Percentiles rank a stretch among this genome's conserved stretches.
These are phyloP conservation scores for Hydractinia symbiolongicarpus DNA, from an alignment of 30 jellyfish, hydroid and myxozoan genomes.

Conservation along the genomic window DNA sequence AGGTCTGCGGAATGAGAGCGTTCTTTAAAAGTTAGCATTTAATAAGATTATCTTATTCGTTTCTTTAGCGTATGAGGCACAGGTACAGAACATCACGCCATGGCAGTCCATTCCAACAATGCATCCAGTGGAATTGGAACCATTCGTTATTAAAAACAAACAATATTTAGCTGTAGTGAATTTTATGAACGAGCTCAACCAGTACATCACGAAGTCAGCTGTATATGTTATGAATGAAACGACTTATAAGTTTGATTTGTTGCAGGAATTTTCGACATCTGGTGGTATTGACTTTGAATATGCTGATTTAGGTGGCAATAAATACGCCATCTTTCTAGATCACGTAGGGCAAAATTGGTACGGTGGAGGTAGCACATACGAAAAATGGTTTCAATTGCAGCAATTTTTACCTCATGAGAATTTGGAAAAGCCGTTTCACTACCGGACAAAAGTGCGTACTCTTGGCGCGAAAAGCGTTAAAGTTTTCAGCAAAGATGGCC, in stretches of 20 bases:
- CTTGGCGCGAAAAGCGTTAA: conserved; percentile 75
- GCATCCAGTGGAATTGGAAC: conserved; percentile 53
- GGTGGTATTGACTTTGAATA: conserved; percentile 71
- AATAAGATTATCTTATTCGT: neutral
- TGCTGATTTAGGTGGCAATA: conserved; percentile 47
- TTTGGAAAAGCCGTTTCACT: conserved; percentile 25
- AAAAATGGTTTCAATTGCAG: conserved; percentile 35
- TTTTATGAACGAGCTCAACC: conserved; percentile 12
- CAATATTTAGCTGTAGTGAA: conserved; percentile 78
- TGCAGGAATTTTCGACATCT: conserved; percentile 45
- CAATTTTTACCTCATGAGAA: conserved; percentile 31
- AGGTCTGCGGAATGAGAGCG: neutral
- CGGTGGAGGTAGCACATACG: conserved; percentile 34
- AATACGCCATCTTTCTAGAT: conserved; percentile 53
- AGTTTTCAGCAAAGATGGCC: conserved; percentile 35
- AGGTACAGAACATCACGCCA: conserved; percentile 52
- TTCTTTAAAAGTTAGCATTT: neutral
- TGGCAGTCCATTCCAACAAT: conserved; percentile 35
- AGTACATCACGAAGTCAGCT: conserved; percentile 30
- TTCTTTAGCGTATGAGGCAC: conserved; percentile 40
- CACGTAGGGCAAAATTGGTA: conserved; percentile 39
- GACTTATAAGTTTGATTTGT: conserved; percentile 23
- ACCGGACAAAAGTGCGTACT: conserved; percentile 35
- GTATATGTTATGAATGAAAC: conserved; percentile 27
- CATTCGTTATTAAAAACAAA: conserved; percentile 44